phyloP scores from a whole-genome alignment of 2,797 vertebrate genomes.

The Columba guinea region DNA sequence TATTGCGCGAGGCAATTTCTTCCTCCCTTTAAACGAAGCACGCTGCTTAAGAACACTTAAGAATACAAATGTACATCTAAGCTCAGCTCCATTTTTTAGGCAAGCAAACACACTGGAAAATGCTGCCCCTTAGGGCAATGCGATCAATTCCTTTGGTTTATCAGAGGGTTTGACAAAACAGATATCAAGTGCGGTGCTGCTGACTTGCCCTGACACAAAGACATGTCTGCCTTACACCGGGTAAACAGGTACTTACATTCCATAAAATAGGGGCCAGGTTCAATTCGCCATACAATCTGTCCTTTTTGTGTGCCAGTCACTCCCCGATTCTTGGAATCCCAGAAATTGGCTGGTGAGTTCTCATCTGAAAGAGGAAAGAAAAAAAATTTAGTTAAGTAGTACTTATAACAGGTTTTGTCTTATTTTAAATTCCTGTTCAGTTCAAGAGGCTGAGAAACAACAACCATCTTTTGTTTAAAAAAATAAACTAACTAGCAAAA shows the following conservation, averaged over 20 bases:
- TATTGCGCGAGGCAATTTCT: neutral
- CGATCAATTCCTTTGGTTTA: neutral
- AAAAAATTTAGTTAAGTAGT: neutral
- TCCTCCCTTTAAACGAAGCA: neutral
- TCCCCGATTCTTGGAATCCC: slow-evolving; percentile 98
- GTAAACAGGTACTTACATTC: slow-evolving; percentile 85
- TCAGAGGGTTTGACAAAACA: neutral
- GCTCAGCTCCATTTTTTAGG: neutral
- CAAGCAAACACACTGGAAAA: neutral
- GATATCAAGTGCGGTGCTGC: neutral
- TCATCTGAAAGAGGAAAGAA: slow-evolving; percentile 84
- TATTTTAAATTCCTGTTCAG: neutral
- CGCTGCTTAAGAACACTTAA: neutral
- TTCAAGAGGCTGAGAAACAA: neutral
- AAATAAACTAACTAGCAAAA: neutral
- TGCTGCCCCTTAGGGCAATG: neutral
- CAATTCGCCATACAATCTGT: slow-evolving; percentile 97
- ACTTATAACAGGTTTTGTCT: neutral
- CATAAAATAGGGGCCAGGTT: slow-evolving; percentile 95
- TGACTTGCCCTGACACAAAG: neutral
- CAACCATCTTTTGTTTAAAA: neutral
- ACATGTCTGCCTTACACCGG: neutral
- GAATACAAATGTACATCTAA: neutral
- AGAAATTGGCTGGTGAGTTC: slow-evolving; percentile 95
- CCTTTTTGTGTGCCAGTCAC: slow-evolving; percentile 97